These are phyloP conservation scores for Leuciscus waleckii DNA, from an alignment of 2,797 vertebrate genomes.

Conservation along the genomic window DNA sequence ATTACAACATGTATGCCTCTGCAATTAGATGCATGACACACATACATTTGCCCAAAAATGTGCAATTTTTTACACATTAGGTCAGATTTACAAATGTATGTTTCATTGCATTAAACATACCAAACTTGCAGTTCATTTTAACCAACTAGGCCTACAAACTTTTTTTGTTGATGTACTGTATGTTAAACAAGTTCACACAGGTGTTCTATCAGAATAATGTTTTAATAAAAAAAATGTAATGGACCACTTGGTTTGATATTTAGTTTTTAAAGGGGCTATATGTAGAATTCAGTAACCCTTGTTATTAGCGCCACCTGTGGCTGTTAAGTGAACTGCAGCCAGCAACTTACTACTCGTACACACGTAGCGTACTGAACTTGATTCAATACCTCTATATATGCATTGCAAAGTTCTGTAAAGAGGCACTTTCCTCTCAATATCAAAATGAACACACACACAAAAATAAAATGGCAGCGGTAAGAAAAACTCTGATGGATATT, in stretches of 20 bases:
- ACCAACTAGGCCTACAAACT: background rate
- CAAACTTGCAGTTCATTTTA: background rate
- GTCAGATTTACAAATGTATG: background rate
- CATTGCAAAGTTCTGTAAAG: too few species aligned
- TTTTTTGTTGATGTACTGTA: background rate
- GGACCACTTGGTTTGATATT: background rate
- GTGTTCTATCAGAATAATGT: background rate
- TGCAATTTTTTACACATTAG: background rate
- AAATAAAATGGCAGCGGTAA: background rate
- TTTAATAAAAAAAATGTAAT: background rate
- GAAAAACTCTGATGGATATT: too few species aligned
- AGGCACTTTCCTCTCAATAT: background rate
- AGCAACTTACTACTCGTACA: too few species aligned
- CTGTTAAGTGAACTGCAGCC: background rate
- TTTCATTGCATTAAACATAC: background rate
- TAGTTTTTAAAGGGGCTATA: background rate
- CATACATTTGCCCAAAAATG: background rate
- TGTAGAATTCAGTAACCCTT: too few species aligned
- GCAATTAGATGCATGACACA: background rate
- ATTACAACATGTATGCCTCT: background rate
- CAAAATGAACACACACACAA: background rate
- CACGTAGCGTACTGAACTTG: too few species aligned
- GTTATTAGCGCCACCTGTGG: background rate
- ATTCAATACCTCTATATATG: too few species aligned
- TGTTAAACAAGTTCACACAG: background rate